Evolutionary conservation across 2,113 vertebrate species (phyloP).

Genomic region (Turnix velox): DNA sequence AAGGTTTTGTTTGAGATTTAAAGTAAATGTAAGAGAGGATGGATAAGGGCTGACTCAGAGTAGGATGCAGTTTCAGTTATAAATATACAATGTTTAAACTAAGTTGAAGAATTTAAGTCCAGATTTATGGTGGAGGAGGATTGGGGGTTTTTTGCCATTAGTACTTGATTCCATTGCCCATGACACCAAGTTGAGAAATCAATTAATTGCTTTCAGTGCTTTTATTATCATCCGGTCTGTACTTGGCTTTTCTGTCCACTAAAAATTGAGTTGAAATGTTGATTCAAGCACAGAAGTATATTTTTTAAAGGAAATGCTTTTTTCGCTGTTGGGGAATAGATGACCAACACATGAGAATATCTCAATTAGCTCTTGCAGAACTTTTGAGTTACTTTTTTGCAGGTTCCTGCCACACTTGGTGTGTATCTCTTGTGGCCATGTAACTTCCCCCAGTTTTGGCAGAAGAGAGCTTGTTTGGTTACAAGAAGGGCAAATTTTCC

Average conservation of each 20-base stretch:
- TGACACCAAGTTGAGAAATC: background rate
- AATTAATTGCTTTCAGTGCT: background rate
- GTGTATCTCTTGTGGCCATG: background rate
- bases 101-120: background rate
- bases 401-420: too few relatives aligned
- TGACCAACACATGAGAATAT: background rate
- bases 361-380: conserved; percentile 2
- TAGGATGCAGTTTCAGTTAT: background rate
- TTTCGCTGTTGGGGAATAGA: background rate
- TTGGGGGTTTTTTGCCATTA: background rate
- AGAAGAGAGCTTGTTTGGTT: background rate
- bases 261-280: background rate
- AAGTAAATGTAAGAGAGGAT: background rate
- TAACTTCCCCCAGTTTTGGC: background rate
- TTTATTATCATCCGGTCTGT: background rate
- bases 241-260: background rate
- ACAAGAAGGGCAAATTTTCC: background rate
- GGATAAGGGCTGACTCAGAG: background rate
- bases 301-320: background rate
- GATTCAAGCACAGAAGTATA: background rate
- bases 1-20: background rate
- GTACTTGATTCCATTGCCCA: background rate
- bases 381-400: too few relatives aligned
- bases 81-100: background rate
- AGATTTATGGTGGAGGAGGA: background rate